Evolutionary conservation across 2,113 vertebrate species (phyloP).

Genomic region (Lasiurus borealis): DNA sequence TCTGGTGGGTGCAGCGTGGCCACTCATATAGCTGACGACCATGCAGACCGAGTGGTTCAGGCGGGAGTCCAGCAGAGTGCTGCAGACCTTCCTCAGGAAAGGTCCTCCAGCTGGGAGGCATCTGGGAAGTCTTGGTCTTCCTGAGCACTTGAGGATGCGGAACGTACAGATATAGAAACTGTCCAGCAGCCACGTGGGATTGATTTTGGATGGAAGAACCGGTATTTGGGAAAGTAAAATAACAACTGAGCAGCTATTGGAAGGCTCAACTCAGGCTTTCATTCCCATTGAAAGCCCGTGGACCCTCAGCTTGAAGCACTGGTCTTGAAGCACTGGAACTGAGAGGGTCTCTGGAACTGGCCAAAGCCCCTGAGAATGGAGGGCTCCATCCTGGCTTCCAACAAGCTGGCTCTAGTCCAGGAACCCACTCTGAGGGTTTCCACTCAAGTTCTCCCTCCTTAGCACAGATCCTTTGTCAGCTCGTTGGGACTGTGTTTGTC

Average conservation of each 20-base stretch:
- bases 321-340: not conserved
- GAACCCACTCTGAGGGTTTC: not conserved
- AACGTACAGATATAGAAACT: not conserved
- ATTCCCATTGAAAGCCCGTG: not conserved
- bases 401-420: not conserved
- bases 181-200: not conserved
- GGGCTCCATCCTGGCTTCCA: not conserved
- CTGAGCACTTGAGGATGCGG: not conserved
- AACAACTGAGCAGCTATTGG: not conserved
- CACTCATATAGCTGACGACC: accelerated
- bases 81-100: not conserved
- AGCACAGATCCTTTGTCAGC: not conserved
- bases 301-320: not conserved
- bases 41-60: not conserved
- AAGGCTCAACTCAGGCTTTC: not conserved
- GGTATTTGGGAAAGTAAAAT: not conserved
- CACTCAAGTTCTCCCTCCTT: not conserved
- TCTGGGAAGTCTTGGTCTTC: not conserved
- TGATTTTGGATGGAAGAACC: not conserved
- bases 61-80: not conserved
- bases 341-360: not conserved
- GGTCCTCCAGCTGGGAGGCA: not conserved
- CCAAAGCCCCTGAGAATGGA: not conserved
- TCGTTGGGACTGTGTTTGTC: not conserved
- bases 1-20: not conserved